Base-by-base conservation (phyloP, 2,797 vertebrate species). In the Rhinatrema bivittatum region DNA sequence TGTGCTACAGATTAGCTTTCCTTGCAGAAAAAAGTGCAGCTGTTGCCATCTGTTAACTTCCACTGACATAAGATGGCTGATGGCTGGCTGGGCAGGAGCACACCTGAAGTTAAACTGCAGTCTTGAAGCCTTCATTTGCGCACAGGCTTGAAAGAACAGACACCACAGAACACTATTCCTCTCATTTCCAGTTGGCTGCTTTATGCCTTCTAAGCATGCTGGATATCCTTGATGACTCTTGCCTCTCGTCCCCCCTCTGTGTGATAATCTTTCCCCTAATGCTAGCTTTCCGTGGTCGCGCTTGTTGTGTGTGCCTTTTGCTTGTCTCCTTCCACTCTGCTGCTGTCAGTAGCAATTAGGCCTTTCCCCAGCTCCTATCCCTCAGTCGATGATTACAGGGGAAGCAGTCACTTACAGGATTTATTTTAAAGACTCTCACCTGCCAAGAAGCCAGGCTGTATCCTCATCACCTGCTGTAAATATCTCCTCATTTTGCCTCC, bases 331-430 rank as follows among this genome's bases (percentile, higher is more conserved):
- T 46, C 54, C 32, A 63, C 46, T 29, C 30, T 56, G 21, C 18
- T 11, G 32, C 42, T 29, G 14, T 52, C 42, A 32, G 28, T 15
- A 51, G 36, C 27, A 25, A 42, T 60, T 42, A 63, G 41, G 15
- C 25, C 27, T 33, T 42, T n/a, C 10, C 2, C 5, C 16, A 7
- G 38, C 15, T 49, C 53, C 11, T 3, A n/a, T 56, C 15, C 30
- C 50, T 59, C 32, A 27, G 33, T 17, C 24, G 32, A 12, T 36
- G 33, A 46, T 62, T 59, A 50, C 43, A 50, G 43, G 19, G 53
- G 45, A 46, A 50, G 9, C 37, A 48, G n/a, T 46, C 29, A 55
- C 55, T 64, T 55, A 45, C 46, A 52, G 35, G 29, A 50, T 59
- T 59, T 60, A 20, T 42, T 50, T 35, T 22, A 50, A 57, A 67